These are phyloP conservation scores for Phengaris arion DNA, from an alignment of 2,888 invertebrate species.

Conservation along the genomic window DNA sequence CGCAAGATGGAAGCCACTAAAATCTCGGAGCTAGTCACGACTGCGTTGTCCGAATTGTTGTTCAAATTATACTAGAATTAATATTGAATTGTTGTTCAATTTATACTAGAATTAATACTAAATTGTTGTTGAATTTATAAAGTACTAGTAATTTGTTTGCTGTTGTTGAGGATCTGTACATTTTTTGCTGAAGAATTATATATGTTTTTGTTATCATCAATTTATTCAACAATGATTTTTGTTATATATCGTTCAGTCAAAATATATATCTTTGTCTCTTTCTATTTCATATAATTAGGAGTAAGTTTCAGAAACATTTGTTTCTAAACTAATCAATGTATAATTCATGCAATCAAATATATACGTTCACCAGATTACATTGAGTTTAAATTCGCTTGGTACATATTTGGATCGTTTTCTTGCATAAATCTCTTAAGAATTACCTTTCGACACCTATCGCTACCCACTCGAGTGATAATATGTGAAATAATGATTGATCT, in stretches of 20 bases:
- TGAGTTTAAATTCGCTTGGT: not conserved
- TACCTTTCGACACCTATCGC: constrained; percentile 24
- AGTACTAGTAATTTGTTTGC: constrained; percentile 4
- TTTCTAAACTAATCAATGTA: no score
- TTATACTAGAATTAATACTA: no score
- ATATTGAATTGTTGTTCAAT: constrained; percentile 35
- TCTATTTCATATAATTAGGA: no score
- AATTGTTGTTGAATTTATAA: constrained; percentile 33
- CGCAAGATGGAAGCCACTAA: constrained; percentile 44
- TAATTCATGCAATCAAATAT: not conserved
- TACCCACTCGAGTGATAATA: constrained; percentile 9
- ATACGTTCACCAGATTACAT: not conserved
- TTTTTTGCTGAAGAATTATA: not conserved
- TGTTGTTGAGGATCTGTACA: not conserved
- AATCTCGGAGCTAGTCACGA: constrained; percentile 43
- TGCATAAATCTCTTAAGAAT: not conserved
- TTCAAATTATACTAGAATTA: no score
- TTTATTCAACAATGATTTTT: not conserved
- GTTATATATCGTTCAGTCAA: not conserved
- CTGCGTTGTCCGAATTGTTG: constrained; percentile 37
- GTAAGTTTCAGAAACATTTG: no score
- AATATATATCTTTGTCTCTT: not conserved
- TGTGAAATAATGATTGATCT: constrained; percentile 24
- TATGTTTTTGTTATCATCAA: not conserved
- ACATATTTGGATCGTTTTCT: not conserved